Conservation (phyloP, 2,797 vertebrate genomes). For the Tangara arthus region DNA sequence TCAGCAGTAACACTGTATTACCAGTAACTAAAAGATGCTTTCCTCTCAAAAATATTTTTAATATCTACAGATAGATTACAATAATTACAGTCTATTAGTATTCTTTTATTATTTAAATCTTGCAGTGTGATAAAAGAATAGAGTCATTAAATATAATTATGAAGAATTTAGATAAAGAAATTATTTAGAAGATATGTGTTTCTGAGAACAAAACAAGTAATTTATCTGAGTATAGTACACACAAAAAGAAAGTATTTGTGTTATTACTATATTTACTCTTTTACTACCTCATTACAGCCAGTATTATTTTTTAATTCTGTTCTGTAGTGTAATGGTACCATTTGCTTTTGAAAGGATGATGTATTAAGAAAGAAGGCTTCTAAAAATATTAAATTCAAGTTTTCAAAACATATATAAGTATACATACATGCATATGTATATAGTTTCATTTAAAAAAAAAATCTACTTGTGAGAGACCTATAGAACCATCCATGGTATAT, state of each 20-base stretch:
- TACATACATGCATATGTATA: accelerated
- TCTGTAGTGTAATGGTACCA: neutral
- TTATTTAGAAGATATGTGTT: neutral
- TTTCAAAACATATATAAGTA: neutral
- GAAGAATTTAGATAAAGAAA: constrained; percentile 36
- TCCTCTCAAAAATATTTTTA: constrained; percentile 7
- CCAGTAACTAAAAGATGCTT: neutral
- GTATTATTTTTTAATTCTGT: neutral
- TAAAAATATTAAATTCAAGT: neutral
- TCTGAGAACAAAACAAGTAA: neutral
- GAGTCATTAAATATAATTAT: constrained; percentile 49
- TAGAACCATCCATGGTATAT: accelerated
- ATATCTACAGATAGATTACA: constrained; percentile 32
- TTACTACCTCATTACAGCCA: neutral
- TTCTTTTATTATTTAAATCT: constrained; percentile 52
- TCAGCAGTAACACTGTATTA: neutral
- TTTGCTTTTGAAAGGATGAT: neutral
- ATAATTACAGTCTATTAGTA: constrained; percentile 25
- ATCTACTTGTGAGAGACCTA: neutral
- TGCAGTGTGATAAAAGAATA: constrained; percentile 21
- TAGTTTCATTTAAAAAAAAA: neutral
- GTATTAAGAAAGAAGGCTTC: neutral
- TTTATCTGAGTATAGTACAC: neutral
- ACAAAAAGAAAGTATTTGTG: neutral
- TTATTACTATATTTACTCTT: neutral